Evolutionary conservation across 2,113 vertebrate species (phyloP).

Genomic region (Solea solea): DNA sequence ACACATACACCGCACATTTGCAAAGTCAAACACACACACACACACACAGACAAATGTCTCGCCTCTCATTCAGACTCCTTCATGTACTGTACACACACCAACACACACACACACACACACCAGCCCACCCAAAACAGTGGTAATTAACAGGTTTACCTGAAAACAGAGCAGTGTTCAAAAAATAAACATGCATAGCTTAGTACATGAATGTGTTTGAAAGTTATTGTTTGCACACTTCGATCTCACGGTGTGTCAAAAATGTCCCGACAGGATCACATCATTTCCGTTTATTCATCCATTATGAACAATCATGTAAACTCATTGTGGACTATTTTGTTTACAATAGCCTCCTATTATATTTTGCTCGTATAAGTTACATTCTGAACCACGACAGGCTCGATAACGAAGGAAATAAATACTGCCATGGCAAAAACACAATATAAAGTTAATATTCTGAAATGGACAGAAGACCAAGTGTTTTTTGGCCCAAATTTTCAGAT

Average conservation of each 20-base stretch:
- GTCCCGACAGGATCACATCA: conserved; percentile 29
- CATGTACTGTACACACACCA: conserved; percentile 38
- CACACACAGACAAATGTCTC: conserved; percentile 18
- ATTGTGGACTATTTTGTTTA: conserved; percentile 53
- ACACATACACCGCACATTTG: conserved; percentile 33
- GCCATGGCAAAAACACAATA: conserved; percentile 89
- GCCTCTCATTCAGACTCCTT: conserved; percentile 26
- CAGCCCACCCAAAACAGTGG: conserved; percentile 76
- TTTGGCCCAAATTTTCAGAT: conserved; percentile 56
- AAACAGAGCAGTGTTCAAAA: conserved; percentile 65
- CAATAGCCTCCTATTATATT: conserved; percentile 89
- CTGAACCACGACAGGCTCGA: conserved; percentile 90
- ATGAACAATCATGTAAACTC: conserved; percentile 74
- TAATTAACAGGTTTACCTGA: conserved; percentile 63
- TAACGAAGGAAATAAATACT: conserved; percentile 92
- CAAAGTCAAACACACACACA: conserved; percentile 41
- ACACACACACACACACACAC: conserved; percentile 22
- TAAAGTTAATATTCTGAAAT: conserved; percentile 71
- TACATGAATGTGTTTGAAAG: conserved; percentile 64
- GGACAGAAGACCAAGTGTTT: conserved; percentile 34
- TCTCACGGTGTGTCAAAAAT: conserved; percentile 45
- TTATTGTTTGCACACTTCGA: conserved; percentile 50
- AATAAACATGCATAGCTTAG: conserved; percentile 82
- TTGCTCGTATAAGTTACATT: conserved; percentile 98
- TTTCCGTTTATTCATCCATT: conserved; percentile 62